These are phyloP conservation scores for Cichlasoma orientale DNA, from an alignment of 2,797 vertebrate genomes.

Conservation along the genomic window DNA sequence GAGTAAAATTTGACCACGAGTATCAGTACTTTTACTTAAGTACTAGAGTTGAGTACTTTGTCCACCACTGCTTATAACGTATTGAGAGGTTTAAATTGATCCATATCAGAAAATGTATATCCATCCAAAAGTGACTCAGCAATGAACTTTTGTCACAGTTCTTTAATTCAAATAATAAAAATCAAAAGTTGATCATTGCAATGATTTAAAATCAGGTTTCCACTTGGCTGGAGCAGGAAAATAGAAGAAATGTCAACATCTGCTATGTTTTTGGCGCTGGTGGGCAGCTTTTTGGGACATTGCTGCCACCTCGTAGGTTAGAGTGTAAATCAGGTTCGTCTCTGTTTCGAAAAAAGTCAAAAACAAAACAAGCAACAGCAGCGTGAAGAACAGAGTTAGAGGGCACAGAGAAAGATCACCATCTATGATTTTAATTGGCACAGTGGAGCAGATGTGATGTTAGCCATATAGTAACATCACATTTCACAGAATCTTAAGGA, in stretches of 20 bases:
- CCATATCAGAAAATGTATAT: background rate
- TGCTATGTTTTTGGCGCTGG: background rate
- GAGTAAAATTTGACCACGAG: too few relatives aligned
- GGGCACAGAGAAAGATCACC: background rate
- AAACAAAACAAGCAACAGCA: background rate
- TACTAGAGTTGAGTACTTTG: too few relatives aligned
- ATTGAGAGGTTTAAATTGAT: background rate
- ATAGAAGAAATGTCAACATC: background rate
- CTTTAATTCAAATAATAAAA: background rate
- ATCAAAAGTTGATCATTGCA: background rate
- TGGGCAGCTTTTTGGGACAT: background rate
- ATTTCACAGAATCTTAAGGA: background rate
- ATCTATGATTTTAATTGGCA: background rate
- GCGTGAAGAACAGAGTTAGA: background rate
- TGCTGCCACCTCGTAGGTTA: background rate
- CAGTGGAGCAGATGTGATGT: background rate
- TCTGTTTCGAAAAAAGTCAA: background rate
- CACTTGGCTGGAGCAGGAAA: background rate
- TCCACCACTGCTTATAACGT: background rate
- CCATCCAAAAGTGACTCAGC: too few relatives aligned
- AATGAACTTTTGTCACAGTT: background rate
- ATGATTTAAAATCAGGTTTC: background rate
- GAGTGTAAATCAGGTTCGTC: background rate
- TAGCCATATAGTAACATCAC: background rate
- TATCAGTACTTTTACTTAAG: too few relatives aligned